A percentile compares a stretch with the other conserved stretches of the same genome.
Evolutionary conservation across 35 echinoderm and acorn worm species (phyloP).

Genomic region (Patiria miniata): DNA sequence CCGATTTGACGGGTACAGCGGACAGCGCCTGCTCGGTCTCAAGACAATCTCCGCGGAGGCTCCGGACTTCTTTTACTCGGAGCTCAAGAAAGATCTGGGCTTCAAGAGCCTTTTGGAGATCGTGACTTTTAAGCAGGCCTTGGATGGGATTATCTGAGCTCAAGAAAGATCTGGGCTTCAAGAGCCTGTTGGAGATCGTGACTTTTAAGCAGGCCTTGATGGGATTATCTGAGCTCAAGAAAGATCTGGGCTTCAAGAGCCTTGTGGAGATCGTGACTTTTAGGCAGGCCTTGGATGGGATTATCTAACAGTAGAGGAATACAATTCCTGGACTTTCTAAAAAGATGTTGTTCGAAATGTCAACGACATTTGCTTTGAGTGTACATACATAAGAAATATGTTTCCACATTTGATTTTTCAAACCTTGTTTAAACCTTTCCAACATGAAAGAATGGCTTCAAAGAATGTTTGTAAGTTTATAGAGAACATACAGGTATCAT

Average conservation of each 20-base stretch:
- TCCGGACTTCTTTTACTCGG: constrained; percentile 71
- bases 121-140: constrained; percentile 59
- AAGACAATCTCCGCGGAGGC: constrained; percentile 49
- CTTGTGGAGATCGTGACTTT: constrained; percentile 64
- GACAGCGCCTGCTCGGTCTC: constrained; percentile 51
- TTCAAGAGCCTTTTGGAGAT: constrained; percentile 64
- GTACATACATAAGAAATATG: no score
- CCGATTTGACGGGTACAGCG: constrained; percentile 54
- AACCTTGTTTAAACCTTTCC: no score
- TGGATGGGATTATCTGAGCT: constrained; percentile 67
- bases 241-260: constrained; percentile 58
- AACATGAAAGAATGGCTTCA: no score
- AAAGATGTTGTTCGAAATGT: no score
- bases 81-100: constrained; percentile 56
- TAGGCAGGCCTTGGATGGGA: constrained; percentile 61
- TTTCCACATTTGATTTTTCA: no score
- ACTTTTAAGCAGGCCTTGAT: constrained; percentile 64
- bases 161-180: constrained; percentile 61
- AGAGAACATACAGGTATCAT: no score
- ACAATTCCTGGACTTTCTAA: no score
- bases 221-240: constrained; percentile 62
- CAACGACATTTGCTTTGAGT: no score
- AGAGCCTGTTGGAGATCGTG: constrained; percentile 59
- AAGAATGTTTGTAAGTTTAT: no score
- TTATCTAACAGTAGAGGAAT: constrained; percentile 23